These are phyloP conservation scores for Rhagoletis zephyria DNA, from an alignment of 1,140 invertebrate genomes.

Conservation along the genomic window DNA sequence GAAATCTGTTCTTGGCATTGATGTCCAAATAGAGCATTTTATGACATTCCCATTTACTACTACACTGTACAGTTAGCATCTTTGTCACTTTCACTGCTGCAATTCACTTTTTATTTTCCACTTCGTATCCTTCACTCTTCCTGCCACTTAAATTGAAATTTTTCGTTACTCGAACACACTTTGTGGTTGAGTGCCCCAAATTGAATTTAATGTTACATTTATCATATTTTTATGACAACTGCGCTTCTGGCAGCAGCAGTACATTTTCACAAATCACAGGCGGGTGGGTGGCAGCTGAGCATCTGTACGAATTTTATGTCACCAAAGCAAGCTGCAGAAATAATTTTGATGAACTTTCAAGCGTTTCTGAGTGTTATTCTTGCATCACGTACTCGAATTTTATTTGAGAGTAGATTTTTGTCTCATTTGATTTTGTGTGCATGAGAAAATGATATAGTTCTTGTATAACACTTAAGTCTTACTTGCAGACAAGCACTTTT, in stretches of 20 bases:
- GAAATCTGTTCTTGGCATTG: background rate
- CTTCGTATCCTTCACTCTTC: no score
- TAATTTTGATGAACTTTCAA: background rate
- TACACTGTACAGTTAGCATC: background rate
- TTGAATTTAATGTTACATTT: slow-evolving; percentile 46
- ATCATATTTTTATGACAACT: slow-evolving; percentile 39
- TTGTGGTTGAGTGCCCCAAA: background rate
- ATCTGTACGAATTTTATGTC: background rate
- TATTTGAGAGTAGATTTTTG: no score
- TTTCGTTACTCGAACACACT: background rate
- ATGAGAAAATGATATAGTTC: no score
- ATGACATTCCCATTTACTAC: background rate
- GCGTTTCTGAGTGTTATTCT: no score
- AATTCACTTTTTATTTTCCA: background rate
- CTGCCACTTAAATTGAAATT: background rate
- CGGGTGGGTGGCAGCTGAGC: background rate
- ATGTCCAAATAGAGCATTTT: background rate
- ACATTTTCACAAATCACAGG: slow-evolving; percentile 19
- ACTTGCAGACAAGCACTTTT: no score
- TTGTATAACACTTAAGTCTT: no score
- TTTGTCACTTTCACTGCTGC: slow-evolving; percentile 40
- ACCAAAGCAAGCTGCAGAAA: background rate
- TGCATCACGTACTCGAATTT: no score
- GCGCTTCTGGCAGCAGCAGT: background rate
- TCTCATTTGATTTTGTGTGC: no score